Evolutionary conservation across 2,888 invertebrate species (phyloP).

Genomic region (Andrena chrysosceles): DNA sequence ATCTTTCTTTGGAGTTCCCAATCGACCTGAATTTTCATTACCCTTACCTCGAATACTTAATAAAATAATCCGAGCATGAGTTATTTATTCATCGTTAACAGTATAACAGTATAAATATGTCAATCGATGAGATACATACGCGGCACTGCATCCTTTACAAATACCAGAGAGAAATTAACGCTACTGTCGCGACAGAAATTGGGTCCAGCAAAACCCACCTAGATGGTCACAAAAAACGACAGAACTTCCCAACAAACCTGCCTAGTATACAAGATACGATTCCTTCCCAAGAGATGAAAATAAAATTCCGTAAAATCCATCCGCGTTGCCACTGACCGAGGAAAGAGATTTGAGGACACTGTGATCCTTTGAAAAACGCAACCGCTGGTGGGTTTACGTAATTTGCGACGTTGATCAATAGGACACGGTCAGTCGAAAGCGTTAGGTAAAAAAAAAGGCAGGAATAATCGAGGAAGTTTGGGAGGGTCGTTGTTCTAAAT

Average conservation of each 20-base stretch:
- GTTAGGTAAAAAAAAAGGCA: neutral
- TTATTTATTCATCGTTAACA: neutral
- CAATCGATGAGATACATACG: neutral
- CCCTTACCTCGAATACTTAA: too few species aligned
- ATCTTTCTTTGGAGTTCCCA: neutral
- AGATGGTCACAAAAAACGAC: too few species aligned
- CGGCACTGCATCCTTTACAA: neutral
- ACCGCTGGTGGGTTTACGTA: neutral
- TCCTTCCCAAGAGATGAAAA: neutral
- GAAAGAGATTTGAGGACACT: neutral
- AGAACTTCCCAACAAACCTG: too few species aligned
- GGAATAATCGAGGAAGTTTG: conserved; percentile 27
- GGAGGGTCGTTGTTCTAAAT: conserved; percentile 29
- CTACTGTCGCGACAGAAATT: neutral
- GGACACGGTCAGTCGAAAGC: neutral
- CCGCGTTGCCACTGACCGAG: neutral
- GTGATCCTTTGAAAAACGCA: neutral
- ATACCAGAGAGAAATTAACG: neutral
- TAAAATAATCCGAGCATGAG: neutral
- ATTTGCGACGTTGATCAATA: neutral
- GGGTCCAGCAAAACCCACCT: too few species aligned
- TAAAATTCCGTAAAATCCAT: neutral
- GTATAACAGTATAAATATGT: neutral
- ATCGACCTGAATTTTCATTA: neutral
- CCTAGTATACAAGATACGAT: neutral